phyloP scores from a whole-genome alignment of 2,888 invertebrate species.

The Chymomyza procnemis region DNA sequence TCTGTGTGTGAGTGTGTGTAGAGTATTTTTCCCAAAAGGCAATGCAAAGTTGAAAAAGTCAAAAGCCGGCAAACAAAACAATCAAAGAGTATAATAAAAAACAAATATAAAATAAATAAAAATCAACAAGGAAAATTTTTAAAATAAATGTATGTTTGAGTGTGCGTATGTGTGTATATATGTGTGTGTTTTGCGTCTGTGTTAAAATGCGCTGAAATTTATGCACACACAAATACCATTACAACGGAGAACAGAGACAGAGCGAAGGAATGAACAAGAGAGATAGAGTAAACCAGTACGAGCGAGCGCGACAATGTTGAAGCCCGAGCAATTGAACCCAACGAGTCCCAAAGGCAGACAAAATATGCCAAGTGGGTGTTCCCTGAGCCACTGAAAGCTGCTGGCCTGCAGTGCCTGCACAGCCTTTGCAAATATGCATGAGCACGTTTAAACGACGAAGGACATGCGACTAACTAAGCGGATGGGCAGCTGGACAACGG shows the following conservation, averaged over 20 bases:
- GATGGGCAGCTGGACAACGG: not conserved
- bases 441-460: constrained; percentile 58
- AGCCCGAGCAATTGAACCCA: constrained; percentile 19
- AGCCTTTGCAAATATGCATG: constrained; percentile 55
- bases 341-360: not conserved
- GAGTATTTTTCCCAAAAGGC: constrained; percentile 47
- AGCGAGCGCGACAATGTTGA: not conserved
- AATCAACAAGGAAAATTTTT: constrained; percentile 16
- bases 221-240: not conserved
- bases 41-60: constrained; percentile 36
- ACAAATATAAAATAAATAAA: constrained; percentile 16
- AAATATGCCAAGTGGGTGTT: not conserved
- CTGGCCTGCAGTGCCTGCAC: constrained; percentile 26
- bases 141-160: constrained; percentile 36
- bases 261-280: not conserved
- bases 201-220: not conserved
- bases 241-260: not conserved
- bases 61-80: constrained; percentile 43
- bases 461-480: constrained; percentile 31
- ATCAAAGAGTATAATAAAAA: constrained; percentile 34
- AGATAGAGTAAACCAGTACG: not conserved
- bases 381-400: constrained; percentile 17
- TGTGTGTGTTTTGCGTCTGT: not conserved
- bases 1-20: not conserved
- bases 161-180: constrained; percentile 13